A percentile compares a stretch with the other conserved stretches of the same genome.
Evolutionary conservation across 2,888 invertebrate species (phyloP).

Genomic region (Periphyllus acericola): DNA sequence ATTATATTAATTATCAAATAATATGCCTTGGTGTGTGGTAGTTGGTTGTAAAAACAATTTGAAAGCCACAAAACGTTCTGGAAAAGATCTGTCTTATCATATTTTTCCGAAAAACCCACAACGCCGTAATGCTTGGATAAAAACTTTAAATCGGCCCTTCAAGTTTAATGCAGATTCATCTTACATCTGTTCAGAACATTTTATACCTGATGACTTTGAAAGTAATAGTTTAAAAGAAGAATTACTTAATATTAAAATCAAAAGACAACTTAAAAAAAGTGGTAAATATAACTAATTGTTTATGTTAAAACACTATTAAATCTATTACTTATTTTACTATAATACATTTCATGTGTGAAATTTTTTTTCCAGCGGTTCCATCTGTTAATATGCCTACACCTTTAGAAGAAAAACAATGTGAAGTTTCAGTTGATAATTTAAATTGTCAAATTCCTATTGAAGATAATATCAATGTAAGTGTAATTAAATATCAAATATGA

Average conservation of each 20-base stretch:
- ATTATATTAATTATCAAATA: background rate
- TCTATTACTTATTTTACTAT: background rate
- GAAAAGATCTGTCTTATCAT: constrained; percentile 56
- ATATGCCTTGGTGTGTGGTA: constrained; percentile 52
- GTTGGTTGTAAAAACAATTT: constrained; percentile 48
- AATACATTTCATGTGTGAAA: too few species aligned
- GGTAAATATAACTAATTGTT: constrained; percentile 21
- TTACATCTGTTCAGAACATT: constrained; percentile 53
- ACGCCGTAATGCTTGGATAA: constrained; percentile 52
- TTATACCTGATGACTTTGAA: constrained; percentile 45
- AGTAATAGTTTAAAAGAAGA: constrained; percentile 57
- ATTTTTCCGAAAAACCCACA: constrained; percentile 56
- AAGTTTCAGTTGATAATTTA: background rate
- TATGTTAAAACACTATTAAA: background rate
- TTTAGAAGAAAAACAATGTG: background rate
- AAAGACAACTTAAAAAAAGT: constrained; percentile 59
- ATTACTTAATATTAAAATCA: constrained; percentile 53
- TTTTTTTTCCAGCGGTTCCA: constrained; percentile 46
- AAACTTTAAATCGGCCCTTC: constrained; percentile 22
- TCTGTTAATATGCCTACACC: constrained; percentile 25
- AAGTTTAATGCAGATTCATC: constrained; percentile 54
- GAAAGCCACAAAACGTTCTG: constrained; percentile 48
- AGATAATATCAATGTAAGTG: constrained; percentile 12
- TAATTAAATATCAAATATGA: background rate
- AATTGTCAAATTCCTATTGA: background rate